phyloP scores from a whole-genome alignment of 35 echinoderm and acorn worm genomes.

The Ophioderma brevispina region DNA sequence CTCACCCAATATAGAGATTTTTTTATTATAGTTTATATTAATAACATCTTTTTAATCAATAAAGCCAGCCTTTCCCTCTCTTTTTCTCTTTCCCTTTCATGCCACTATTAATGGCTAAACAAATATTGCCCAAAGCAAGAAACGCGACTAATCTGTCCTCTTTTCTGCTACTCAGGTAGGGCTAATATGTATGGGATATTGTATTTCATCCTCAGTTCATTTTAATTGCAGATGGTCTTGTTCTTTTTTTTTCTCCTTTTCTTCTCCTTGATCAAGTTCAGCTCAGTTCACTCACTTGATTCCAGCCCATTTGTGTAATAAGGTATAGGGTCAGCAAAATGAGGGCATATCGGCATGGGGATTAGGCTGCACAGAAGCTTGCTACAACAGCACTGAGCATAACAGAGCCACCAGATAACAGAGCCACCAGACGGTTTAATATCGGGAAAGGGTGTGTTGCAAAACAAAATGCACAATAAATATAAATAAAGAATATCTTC shows the following conservation, averaged over 20 bases:
- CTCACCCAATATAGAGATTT: no score
- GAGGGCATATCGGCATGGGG: not conserved
- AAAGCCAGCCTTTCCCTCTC: no score
- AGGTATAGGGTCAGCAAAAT: not conserved
- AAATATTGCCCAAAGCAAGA: not conserved
- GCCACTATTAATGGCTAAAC: not conserved
- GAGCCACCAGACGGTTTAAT: no score
- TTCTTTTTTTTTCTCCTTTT: not conserved
- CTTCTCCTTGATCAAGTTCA: not conserved
- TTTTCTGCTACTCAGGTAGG: not conserved
- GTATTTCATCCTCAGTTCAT: not conserved
- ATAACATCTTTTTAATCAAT: no score
- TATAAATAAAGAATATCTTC: no score
- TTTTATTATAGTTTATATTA: no score
- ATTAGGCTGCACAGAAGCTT: no score
- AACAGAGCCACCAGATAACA: no score
- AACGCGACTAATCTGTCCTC: not conserved
- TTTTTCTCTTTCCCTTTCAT: not conserved
- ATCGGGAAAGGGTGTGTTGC: no score
- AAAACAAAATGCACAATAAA: no score
- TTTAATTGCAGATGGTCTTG: constrained; percentile 6
- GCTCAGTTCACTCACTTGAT: not conserved
- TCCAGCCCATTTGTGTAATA: not conserved
- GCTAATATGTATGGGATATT: not conserved
- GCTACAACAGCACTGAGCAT: no score